Evolutionary conservation across 2,888 invertebrate species (phyloP).

Genomic region (Rapana venosa): DNA sequence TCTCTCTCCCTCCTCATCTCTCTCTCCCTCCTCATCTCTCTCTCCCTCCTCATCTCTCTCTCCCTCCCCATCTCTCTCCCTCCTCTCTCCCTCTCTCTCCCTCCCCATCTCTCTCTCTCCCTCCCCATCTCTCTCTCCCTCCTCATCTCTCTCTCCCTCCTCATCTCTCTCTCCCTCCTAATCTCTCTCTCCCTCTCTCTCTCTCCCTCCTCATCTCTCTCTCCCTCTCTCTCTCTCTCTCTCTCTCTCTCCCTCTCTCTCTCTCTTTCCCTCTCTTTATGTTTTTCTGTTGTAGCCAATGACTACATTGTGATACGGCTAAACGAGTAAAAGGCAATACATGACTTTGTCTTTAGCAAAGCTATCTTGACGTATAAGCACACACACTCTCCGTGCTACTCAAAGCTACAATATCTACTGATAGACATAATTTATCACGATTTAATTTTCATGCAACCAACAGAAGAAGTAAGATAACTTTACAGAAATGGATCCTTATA

Average conservation of each 20-base stretch:
- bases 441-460: too few relatives aligned
- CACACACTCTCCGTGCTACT: too few relatives aligned
- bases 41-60: neutral
- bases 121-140: neutral
- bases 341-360: neutral
- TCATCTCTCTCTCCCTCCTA: neutral
- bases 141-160: neutral
- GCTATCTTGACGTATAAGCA: too few relatives aligned
- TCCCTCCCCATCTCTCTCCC: neutral
- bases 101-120: neutral
- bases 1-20: neutral
- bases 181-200: slow-evolving; percentile 3
- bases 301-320: too few relatives aligned
- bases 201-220: neutral
- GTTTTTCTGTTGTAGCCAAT: too few relatives aligned
- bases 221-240: slow-evolving; percentile 5
- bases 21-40: neutral
- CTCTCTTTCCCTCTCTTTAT: neutral
- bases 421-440: too few relatives aligned
- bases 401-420: too few relatives aligned
- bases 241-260: slow-evolving; percentile 14
- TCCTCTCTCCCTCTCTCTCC: neutral
- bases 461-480: too few relatives aligned
- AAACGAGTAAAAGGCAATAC: too few relatives aligned
- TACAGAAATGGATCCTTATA: too few relatives aligned